Base-by-base conservation (phyloP, 2,888 invertebrate genomes). In the Tiliacea aurago region DNA sequence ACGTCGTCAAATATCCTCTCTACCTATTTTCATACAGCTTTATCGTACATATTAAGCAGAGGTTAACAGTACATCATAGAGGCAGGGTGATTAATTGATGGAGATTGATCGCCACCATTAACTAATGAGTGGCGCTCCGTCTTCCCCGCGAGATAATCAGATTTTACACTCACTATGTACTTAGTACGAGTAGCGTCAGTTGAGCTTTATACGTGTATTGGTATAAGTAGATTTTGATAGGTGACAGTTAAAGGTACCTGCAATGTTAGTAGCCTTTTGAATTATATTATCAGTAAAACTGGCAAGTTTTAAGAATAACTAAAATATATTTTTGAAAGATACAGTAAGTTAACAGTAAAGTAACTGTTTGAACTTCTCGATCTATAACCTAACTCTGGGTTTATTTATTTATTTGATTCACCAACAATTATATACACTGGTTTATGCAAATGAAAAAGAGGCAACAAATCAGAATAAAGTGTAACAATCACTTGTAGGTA, bases 51-150 rank as follows among this genome's bases (percentile, higher is more conserved):
- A 71, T 73, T 53, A 69, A 67, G 43, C 23, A 64, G 67, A 73
- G 61, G 73, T 86, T 75, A 80, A 73, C 62, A 70, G 70, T 64
- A 73, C 69, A 70, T 84, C 70, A 70, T 70, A 83, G 59, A 55
- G 79, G 28, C 70, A 56, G 59, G 63, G 66, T 81, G 78, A 81
- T 84, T 84, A 85, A 86, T 86, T 87, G 83, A 88, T 85, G 80
- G 77, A 86, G 88, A 89, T 87, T 85, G 87, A 89, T 89, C 83
- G 81, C 53, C 65, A 61, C 87, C 86, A 89, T 89, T 88, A 88
- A 76, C 84, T 87, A 87, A 89, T 89, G 81, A 89, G 84, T 73
- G 78, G 62, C 73, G 62, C 75, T 85, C 78, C 78, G 67, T 86
- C 84, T 86, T 83, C 79, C 73, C 71, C 65, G 59, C 28, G 53